Evolutionary conservation across 1,140 invertebrate genomes (phyloP).

Genomic region (Meloidogyne floridensis): DNA sequence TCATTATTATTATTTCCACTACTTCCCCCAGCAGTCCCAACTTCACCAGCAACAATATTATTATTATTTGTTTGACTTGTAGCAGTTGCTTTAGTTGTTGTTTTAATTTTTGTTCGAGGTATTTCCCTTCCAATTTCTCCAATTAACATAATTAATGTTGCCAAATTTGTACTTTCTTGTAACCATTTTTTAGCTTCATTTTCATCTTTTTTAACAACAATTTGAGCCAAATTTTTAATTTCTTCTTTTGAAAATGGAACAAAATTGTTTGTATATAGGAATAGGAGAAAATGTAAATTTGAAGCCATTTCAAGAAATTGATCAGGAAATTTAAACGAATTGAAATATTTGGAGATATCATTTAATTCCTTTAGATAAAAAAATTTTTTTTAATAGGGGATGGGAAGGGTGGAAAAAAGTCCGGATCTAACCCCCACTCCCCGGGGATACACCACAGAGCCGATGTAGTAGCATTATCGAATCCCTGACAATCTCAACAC

Average conservation of each 20-base stretch:
- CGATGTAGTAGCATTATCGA: no score
- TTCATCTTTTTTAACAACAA: conserved; percentile 44
- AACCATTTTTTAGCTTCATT: conserved; percentile 54
- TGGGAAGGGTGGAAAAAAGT: no score
- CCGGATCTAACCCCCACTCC: no score
- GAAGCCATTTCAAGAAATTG: conserved; percentile 60
- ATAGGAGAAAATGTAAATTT: conserved; percentile 63
- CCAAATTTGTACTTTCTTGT: conserved; percentile 52
- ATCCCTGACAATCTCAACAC: no score
- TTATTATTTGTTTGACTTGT: neutral
- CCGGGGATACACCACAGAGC: no score
- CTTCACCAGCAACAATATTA: neutral
- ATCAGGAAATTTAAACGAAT: conserved; percentile 41
- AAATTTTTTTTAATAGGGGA: neutral
- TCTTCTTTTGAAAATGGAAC: conserved; percentile 54
- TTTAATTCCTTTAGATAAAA: conserved; percentile 41
- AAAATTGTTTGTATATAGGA: conserved; percentile 57
- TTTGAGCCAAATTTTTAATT: conserved; percentile 39
- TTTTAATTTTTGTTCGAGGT: neutral
- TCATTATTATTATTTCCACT: neutral
- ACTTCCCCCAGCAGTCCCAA: no score
- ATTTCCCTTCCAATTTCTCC: conserved; percentile 47
- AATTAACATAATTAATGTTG: conserved; percentile 40
- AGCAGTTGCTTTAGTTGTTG: neutral
- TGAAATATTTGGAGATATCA: conserved; percentile 46